Evolutionary conservation across 2,797 vertebrate species (phyloP).

Genomic region (Malurus leucopterus): DNA sequence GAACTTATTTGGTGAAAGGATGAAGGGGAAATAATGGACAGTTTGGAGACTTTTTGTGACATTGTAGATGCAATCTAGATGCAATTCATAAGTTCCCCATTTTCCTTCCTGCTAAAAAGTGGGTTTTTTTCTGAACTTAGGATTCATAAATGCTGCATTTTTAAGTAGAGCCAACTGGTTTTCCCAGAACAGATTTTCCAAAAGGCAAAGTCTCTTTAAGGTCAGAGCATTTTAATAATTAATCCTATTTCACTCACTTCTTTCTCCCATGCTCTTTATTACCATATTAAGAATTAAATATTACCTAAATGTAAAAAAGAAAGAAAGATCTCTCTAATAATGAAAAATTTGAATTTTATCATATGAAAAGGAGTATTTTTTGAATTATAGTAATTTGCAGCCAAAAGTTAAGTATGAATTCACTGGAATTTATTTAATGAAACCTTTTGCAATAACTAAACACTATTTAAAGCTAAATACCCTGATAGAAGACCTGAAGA

Average conservation of each 20-base stretch:
- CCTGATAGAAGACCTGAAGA: neutral
- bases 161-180: neutral
- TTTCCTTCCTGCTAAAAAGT: neutral
- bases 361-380: neutral
- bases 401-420: neutral
- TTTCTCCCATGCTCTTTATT: neutral
- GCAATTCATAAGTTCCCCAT: neutral
- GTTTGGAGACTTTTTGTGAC: neutral
- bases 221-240: neutral
- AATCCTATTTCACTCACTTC: neutral
- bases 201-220: neutral
- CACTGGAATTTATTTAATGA: neutral
- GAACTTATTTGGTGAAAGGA: neutral
- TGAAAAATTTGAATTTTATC: neutral
- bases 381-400: neutral
- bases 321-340: neutral
- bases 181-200: neutral
- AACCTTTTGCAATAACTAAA: neutral
- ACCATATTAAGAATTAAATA: neutral
- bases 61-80: neutral
- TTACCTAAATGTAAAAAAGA: neutral
- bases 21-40: neutral
- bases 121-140: neutral
- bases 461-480: neutral
- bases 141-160: neutral